Conservation (phyloP, 2,113 vertebrate genomes). For the Hucho hucho region DNA sequence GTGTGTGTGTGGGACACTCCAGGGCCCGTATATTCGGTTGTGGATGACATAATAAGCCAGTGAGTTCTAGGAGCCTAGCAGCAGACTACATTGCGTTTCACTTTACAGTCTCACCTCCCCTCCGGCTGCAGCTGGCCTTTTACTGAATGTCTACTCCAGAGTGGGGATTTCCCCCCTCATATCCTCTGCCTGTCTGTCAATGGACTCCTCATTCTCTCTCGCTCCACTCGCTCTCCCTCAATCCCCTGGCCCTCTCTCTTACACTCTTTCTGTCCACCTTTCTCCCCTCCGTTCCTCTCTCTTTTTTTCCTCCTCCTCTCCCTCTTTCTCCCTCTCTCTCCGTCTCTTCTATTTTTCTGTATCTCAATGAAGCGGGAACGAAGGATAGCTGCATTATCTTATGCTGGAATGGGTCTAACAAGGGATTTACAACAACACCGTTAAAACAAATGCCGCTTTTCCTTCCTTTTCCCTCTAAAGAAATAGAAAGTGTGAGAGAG, state of each 20-base stretch:
- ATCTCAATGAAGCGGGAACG: not conserved
- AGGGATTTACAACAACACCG: conserved; percentile 49
- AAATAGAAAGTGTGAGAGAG: conserved; percentile 4
- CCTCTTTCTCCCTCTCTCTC: conserved; percentile 1
- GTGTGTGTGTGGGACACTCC: conserved; percentile 22
- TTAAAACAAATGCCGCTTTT: conserved; percentile 58
- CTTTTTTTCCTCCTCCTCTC: conserved; percentile 13
- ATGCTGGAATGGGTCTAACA: conserved; percentile 49
- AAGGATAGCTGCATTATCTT: conserved; percentile 13
- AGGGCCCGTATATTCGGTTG: conserved; percentile 55
- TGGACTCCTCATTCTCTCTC: conserved; percentile 51
- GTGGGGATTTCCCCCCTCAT: conserved; percentile 71
- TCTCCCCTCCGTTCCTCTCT: conserved; percentile 24
- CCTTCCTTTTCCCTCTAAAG: conserved; percentile 35
- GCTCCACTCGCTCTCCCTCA: conserved; percentile 50
- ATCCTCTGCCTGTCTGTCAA: conserved; percentile 68
- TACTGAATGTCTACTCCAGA: conserved; percentile 56
- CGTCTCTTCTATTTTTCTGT: not conserved
- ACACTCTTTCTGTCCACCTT: conserved; percentile 24
- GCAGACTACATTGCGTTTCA: conserved; percentile 55
- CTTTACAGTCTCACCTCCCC: conserved; percentile 61
- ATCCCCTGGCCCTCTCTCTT: conserved; percentile 29
- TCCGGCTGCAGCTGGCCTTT: conserved; percentile 58
- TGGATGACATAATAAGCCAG: conserved; percentile 64
- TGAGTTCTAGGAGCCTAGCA: conserved; percentile 43